Conservation (phyloP, 2,888 invertebrate species). For the Eupithecia pulchellata region DNA sequence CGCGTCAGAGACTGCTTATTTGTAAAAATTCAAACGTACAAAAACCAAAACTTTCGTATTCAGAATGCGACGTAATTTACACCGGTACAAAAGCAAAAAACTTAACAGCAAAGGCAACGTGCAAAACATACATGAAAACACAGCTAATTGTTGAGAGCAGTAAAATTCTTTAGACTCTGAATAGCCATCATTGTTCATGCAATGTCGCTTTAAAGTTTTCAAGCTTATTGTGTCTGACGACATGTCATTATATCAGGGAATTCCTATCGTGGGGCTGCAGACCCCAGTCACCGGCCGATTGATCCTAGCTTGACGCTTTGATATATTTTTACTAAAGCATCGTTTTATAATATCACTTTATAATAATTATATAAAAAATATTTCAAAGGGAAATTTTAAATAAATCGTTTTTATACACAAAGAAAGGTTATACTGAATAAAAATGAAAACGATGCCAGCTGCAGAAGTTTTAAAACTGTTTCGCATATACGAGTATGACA, state of each 20-base stretch:
- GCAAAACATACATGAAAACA: neutral
- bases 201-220: constrained; percentile 4
- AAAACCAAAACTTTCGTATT: neutral
- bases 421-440: no score
- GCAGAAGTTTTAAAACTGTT: no score
- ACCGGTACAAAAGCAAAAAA: constrained; percentile 11
- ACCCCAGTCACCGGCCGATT: no score
- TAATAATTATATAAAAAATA: no score
- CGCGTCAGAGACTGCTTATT: neutral
- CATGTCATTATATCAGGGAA: neutral
- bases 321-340: no score
- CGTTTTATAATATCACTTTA: no score
- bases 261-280: no score
- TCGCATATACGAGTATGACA: no score
- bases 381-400: no score
- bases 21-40: neutral
- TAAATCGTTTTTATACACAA: no score
- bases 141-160: neutral
- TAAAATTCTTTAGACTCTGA: neutral
- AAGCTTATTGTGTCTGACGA: neutral
- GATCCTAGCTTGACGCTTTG: no score
- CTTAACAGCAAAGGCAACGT: neutral
- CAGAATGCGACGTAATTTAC: constrained; percentile 9
- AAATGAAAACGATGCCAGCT: no score
- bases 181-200: neutral